Evolutionary conservation across 2,888 invertebrate genomes (phyloP), one percentile per base, ranked within the genome.

Genomic region (Epirrita christyi): DNA sequence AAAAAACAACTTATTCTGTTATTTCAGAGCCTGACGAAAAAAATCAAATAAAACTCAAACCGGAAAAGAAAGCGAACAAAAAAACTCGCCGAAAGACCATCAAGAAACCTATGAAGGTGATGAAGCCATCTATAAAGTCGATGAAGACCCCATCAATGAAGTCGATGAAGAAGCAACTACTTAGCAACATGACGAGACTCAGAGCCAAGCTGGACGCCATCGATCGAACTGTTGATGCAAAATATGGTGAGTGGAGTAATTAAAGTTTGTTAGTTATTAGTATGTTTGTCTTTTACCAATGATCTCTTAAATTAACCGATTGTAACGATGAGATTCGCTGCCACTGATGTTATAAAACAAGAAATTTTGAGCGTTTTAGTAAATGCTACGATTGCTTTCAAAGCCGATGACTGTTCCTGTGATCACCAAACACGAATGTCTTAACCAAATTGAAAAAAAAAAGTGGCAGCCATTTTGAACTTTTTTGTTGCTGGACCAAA

Each of bases 31-130:
- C 55, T 0, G 47, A 58, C 0, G 64, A 59, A 41, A 81, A 78
- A 40, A 29, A 78, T 0, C 66, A 74, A n/a, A 63, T 82, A 1
- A 73, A 73, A 11, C 71, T 86, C 5, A 87, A 86, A 44, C 48
- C 71, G 0, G 86, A 87, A 52, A 81, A 81, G 0, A 14, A 57
- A 27, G 11, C 21, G 0, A 63, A 59, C 3, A 64, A 0, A 64
- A 71, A 0, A 76, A 76, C n/a, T 0, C 37, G 9, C 64, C 70
- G 0, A 72, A 75, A 29, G 60, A 50, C 0, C 46, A 63, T 1
- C 47, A 65, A 56, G 77, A 78, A 8, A 70, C 71, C 8, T 64
- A 67, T n/a, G 63, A 70, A 2, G 10, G 60, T 21, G n/a, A 55
- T 62, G 8, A 78, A 75, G 29, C 21, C 21, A 21, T 21, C 8